A percentile compares a stretch with the other conserved stretches of the same genome.
Conservation (phyloP, 2,797 vertebrate genomes). For the Alauda arvensis region DNA sequence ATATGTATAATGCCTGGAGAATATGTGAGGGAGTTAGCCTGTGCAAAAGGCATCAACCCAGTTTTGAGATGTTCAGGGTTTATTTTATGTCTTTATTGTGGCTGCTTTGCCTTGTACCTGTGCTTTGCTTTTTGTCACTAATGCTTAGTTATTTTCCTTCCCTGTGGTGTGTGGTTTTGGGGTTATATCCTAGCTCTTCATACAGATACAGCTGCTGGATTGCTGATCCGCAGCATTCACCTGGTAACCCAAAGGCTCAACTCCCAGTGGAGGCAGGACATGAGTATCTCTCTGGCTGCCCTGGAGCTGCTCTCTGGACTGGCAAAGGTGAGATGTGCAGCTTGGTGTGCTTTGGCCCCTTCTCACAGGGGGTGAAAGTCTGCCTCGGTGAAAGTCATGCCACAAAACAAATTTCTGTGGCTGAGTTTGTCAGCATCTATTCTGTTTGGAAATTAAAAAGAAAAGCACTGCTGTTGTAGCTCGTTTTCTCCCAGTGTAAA, state of each 20-base stretch:
- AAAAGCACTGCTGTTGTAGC: background rate
- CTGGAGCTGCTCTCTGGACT: constrained; percentile 91
- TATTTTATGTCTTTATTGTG: constrained; percentile 66
- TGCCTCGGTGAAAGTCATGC: background rate
- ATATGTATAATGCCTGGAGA: background rate
- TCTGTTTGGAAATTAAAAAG: background rate
- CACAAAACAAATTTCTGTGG: background rate
- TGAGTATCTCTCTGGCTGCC: constrained; percentile 89
- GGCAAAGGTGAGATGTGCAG: constrained; percentile 83
- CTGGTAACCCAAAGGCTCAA: constrained; percentile 89
- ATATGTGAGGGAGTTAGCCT: background rate
- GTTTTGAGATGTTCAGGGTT: background rate
- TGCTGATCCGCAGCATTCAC: constrained; percentile 95
- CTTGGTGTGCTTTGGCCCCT: background rate
- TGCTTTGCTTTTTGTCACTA: constrained; percentile 84
- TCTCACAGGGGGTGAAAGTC: background rate
- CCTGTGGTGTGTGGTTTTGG: constrained; percentile 86
- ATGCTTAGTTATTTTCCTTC: constrained; percentile 86
- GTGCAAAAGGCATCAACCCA: background rate
- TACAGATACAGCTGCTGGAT: constrained; percentile 95
- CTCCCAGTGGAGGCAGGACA: constrained; percentile 88
- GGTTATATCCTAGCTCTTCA: constrained; percentile 92
- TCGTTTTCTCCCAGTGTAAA: background rate
- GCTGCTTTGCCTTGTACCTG: constrained; percentile 73
- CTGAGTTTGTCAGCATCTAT: background rate